Conservation (phyloP, 2,888 invertebrate genomes). For the Diarsia mendica region DNA sequence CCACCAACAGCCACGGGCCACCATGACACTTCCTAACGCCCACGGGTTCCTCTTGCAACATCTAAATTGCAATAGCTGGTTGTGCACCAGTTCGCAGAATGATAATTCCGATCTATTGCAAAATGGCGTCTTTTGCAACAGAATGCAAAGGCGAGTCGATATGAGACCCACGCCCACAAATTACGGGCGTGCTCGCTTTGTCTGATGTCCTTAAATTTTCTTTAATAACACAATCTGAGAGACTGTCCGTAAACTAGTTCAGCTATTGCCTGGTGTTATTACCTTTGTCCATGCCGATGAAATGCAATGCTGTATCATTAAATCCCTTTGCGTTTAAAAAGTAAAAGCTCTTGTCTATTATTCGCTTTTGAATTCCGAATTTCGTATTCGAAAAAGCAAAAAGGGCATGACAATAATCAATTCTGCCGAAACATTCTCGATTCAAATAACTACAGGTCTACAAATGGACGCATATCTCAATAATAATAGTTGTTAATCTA, state of each 20-base stretch:
- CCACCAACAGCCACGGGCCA: slow-evolving; percentile 77
- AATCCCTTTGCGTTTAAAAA: slow-evolving; percentile 18
- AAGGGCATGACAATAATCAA: neutral
- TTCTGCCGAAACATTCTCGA: slow-evolving; percentile 19
- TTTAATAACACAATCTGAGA: slow-evolving; percentile 64
- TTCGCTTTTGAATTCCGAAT: slow-evolving; percentile 23
- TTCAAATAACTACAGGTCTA: slow-evolving; percentile 37
- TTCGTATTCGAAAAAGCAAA: neutral
- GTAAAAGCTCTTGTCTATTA: neutral
- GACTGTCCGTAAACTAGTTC: slow-evolving; percentile 48
- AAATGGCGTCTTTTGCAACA: slow-evolving; percentile 82
- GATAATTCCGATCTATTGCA: slow-evolving; percentile 89
- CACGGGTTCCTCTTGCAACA: slow-evolving; percentile 83
- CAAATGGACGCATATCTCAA: slow-evolving; percentile 54
- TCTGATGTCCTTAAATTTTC: slow-evolving; percentile 77
- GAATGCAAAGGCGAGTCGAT: slow-evolving; percentile 84
- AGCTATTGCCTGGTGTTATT: slow-evolving; percentile 34
- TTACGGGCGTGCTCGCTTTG: slow-evolving; percentile 81
- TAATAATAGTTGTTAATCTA: slow-evolving; percentile 67
- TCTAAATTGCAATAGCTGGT: slow-evolving; percentile 79
- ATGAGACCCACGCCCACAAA: slow-evolving; percentile 87
- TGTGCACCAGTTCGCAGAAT: slow-evolving; percentile 89
- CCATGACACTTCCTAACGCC: slow-evolving; percentile 85
- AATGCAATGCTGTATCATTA: slow-evolving; percentile 19
- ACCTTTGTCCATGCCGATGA: slow-evolving; percentile 29